These are phyloP conservation scores for Ormyrus nitidulus DNA, from an alignment of 2,888 invertebrate genomes.

Conservation along the genomic window DNA sequence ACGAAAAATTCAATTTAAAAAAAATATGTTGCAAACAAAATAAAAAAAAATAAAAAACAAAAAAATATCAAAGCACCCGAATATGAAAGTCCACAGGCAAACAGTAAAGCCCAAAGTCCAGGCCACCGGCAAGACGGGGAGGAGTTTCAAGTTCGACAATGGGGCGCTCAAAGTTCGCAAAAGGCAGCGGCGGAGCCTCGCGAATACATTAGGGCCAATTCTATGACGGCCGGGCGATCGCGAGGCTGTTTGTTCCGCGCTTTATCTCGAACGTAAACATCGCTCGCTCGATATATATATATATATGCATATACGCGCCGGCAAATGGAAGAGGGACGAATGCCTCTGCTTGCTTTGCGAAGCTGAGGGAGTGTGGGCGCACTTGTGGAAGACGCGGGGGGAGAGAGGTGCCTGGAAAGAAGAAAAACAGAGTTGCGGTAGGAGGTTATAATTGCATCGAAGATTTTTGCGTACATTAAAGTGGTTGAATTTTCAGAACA, in stretches of 20 bases:
- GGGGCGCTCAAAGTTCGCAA: slow-evolving; percentile 56
- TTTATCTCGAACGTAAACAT: slow-evolving; percentile 74
- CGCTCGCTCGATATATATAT: slow-evolving; percentile 44
- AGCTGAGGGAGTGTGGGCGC: not conserved
- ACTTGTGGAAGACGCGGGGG: not conserved
- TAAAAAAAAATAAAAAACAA: no score
- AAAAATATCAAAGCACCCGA: no score
- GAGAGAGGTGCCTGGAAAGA: not conserved
- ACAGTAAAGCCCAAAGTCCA: no score
- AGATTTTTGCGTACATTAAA: no score
- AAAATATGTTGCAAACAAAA: no score
- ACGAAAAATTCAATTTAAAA: no score
- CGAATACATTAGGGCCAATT: slow-evolving; percentile 27
- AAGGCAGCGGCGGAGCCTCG: slow-evolving; percentile 60
- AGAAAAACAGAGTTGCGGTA: not conserved
- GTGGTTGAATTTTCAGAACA: no score
- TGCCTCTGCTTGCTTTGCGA: not conserved
- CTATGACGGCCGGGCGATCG: slow-evolving; percentile 33
- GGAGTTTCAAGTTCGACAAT: slow-evolving; percentile 34
- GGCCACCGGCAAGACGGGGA: not conserved
- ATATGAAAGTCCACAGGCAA: no score
- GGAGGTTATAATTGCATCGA: no score
- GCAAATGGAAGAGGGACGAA: slow-evolving; percentile 13
- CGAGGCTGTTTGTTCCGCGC: slow-evolving; percentile 69
- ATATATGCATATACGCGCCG: not conserved